These are phyloP conservation scores for Meganola albula DNA, from an alignment of 2,888 invertebrate genomes.

Conservation along the genomic window DNA sequence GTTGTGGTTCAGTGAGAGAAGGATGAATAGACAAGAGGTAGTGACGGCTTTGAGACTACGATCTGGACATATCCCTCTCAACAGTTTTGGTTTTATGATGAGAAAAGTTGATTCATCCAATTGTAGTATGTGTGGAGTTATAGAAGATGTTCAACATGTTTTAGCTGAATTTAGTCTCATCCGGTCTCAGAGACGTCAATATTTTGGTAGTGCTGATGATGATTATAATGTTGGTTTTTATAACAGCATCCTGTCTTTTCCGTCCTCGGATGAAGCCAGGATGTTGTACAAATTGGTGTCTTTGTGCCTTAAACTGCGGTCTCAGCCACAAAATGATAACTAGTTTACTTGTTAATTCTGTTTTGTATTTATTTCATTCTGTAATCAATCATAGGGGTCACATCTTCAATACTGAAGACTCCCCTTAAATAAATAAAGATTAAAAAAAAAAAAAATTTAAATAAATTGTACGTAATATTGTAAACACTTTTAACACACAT, in stretches of 20 bases:
- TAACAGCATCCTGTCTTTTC: background rate
- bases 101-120: slow-evolving; percentile 1
- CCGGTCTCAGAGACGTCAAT: background rate
- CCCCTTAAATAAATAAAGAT: too few species aligned
- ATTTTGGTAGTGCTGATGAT: too few species aligned
- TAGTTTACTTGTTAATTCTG: too few species aligned
- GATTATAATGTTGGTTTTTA: slow-evolving; percentile 1
- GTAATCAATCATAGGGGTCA: too few species aligned
- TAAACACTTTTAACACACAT: too few species aligned
- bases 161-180: background rate
- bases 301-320: too few species aligned
- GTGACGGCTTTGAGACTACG: background rate
- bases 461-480: too few species aligned
- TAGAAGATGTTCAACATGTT: background rate
- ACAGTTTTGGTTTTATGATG: background rate
- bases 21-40: background rate
- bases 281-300: too few species aligned
- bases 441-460: too few species aligned
- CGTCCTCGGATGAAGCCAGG: background rate
- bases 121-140: background rate
- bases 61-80: background rate
- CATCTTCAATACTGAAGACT: too few species aligned
- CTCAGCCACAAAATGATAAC: too few species aligned
- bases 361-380: too few species aligned
- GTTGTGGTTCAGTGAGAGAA: background rate